Percentiles rank a stretch among this genome's conserved stretches.
Conservation (phyloP, 2,113 vertebrate genomes). For the Peucedramus taeniatus region DNA sequence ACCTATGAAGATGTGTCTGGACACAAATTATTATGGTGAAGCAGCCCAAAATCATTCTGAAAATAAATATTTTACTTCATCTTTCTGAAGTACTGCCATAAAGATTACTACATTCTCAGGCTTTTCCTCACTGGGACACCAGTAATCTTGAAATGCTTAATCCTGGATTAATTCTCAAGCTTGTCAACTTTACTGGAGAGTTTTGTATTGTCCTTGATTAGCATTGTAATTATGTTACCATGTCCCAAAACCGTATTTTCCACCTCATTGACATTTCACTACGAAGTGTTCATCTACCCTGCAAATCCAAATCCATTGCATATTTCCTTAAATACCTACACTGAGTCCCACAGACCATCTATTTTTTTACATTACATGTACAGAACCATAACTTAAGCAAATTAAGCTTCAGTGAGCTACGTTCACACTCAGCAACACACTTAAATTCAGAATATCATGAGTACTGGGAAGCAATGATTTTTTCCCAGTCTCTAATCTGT, state of each 20-base stretch:
- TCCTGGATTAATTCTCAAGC: constrained; percentile 50
- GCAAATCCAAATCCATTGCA: neutral
- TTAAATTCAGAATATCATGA: neutral
- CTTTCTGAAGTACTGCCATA: constrained; percentile 23
- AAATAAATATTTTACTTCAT: neutral
- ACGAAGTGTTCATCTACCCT: neutral
- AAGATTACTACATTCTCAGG: constrained; percentile 18
- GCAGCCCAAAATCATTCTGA: neutral
- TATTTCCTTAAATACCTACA: neutral
- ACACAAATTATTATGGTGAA: neutral
- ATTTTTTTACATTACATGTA: neutral
- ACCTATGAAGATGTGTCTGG: neutral
- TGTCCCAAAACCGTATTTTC: constrained; percentile 8
- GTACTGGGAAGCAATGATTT: neutral
- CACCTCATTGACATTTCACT: constrained; percentile 3
- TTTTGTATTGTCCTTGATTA: constrained; percentile 40
- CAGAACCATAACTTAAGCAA: neutral
- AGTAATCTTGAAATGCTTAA: constrained; percentile 50
- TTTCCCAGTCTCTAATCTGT: neutral
- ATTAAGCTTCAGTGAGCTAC: neutral
- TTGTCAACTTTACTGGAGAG: constrained; percentile 38
- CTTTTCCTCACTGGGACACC: constrained; percentile 19
- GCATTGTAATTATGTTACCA: constrained; percentile 15
- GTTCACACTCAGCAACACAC: neutral
- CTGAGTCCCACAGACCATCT: neutral